phyloP scores from a whole-genome alignment of 1,140 invertebrate species.

The Drosophila repletoides region DNA sequence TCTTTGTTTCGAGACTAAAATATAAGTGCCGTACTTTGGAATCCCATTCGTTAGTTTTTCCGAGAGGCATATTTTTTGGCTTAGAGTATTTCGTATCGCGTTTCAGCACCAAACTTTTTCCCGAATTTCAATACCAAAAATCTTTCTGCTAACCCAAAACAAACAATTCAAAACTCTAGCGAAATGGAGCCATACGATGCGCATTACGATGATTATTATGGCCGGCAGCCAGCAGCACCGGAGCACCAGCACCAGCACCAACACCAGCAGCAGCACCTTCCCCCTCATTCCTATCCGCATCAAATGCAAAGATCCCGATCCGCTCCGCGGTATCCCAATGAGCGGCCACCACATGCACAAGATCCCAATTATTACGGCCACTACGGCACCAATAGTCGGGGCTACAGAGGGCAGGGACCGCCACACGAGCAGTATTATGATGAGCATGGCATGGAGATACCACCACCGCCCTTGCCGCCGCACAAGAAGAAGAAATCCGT shows the following conservation, averaged over 20 bases:
- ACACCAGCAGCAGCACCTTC: neutral
- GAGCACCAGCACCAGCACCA: neutral
- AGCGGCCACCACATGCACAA: conserved; percentile 56
- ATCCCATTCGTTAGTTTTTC: neutral
- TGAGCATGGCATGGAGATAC: conserved; percentile 54
- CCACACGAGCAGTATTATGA: conserved; percentile 67
- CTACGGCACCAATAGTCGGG: conserved; percentile 44
- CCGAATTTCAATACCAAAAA: conserved; percentile 5
- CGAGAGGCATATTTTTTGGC: neutral
- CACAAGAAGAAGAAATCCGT: conserved; percentile 80
- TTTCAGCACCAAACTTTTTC: neutral
- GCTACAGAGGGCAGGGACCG: conserved; percentile 3
- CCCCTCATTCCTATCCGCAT: conserved; percentile 37
- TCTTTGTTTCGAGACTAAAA: conserved; percentile 11
- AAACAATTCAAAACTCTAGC: conserved; percentile 63
- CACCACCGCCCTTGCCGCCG: conserved; percentile 62
- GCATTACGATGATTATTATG: conserved; percentile 69
- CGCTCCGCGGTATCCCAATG: conserved; percentile 68
- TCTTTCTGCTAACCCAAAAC: conserved; percentile 47
- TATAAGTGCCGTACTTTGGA: neutral
- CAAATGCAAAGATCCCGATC: conserved; percentile 68
- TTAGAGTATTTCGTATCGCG: neutral
- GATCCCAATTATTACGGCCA: conserved; percentile 68
- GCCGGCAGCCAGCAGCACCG: conserved; percentile 55
- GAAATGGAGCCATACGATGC: conserved; percentile 82